Evolutionary conservation across 1,140 invertebrate genomes (phyloP), one percentile per base, ranked within the genome.

Genomic region (Diabrotica virgifera): DNA sequence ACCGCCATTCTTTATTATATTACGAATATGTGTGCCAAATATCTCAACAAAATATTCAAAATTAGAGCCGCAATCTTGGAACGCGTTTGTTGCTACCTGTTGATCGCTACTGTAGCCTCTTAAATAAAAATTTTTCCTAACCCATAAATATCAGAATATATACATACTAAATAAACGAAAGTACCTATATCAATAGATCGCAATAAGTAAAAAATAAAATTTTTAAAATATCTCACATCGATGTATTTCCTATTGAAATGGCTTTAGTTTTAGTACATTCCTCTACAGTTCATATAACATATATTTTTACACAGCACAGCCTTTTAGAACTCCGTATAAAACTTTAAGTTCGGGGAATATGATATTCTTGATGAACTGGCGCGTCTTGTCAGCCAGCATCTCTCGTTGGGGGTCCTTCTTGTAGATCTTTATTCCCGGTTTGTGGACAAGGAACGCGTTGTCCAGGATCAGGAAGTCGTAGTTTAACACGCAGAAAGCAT

Each of bases 401-500:
- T 90, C 90, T 35, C 92, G 79, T 63, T 88, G 87, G 11, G 86
- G 81, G 74, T 94, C 90, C 74, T 89, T 90, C 73, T 88, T 89
- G 73, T 87, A 86, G 36, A 88, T 85, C 76, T 94, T 94, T 57
- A 94, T 93, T 13, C 92, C 92, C 0, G 93, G 93, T 65, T 91
- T 88, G 79, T 95, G 93, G 5, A 93, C 90, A 10, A 95, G 82
- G 77, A 94, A 95, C 6, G 90, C 92, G 77, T 95, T 95, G 79
- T 95, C 91, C 70, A 96, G 75, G 70, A 95, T 94, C 77, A 94
- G 86, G 77, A 95, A 94, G 72, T 95, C 92, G 75, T 95, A 95
- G 78, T 95, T 89, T 72, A 92, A 80, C 5, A 93, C 90, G 79
- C 93, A 95, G 52, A 95, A 82, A 46, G 90, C 86, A 79, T 95